Evolutionary conservation across 2,888 invertebrate species (phyloP).

Genomic region (Pseudococcus viburni): DNA sequence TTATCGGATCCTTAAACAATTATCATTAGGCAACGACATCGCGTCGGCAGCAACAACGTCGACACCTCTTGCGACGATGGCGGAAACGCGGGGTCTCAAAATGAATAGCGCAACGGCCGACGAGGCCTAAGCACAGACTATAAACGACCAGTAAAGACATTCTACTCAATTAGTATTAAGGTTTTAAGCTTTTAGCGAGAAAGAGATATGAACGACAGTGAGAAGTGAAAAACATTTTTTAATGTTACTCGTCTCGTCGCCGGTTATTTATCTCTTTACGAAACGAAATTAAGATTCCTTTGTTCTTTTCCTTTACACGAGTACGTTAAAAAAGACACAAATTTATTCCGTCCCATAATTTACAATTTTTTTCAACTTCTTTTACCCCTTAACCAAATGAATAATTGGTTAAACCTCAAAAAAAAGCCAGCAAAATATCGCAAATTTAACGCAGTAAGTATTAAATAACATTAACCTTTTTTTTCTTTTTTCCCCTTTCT

Average conservation of each 20-base stretch:
- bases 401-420: slow-evolving; percentile 41
- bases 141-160: slow-evolving; percentile 29
- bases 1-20: slow-evolving; percentile 25
- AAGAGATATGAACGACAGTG: slow-evolving; percentile 37
- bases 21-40: background rate
- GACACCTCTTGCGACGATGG: background rate
- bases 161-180: slow-evolving; percentile 39
- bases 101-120: background rate
- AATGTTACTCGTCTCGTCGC: slow-evolving; percentile 5
- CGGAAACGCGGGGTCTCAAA: background rate
- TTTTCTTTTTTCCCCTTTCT: background rate
- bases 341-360: slow-evolving; percentile 47
- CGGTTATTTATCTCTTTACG: slow-evolving; percentile 30
- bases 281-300: slow-evolving; percentile 47
- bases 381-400: slow-evolving; percentile 37
- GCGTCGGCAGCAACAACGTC: background rate
- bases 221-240: slow-evolving; percentile 34
- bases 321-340: slow-evolving; percentile 20
- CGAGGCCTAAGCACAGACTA: background rate
- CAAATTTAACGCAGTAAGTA: slow-evolving; percentile 32
- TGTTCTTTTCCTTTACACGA: background rate
- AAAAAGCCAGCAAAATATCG: slow-evolving; percentile 24
- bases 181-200: slow-evolving; percentile 29
- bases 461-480: slow-evolving; percentile 50
- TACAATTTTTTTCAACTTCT: slow-evolving; percentile 4